Percentiles rank a stretch among this genome's conserved stretches.
Conservation (phyloP, 2,888 invertebrate genomes). For the Galerucella nymphaeae region DNA sequence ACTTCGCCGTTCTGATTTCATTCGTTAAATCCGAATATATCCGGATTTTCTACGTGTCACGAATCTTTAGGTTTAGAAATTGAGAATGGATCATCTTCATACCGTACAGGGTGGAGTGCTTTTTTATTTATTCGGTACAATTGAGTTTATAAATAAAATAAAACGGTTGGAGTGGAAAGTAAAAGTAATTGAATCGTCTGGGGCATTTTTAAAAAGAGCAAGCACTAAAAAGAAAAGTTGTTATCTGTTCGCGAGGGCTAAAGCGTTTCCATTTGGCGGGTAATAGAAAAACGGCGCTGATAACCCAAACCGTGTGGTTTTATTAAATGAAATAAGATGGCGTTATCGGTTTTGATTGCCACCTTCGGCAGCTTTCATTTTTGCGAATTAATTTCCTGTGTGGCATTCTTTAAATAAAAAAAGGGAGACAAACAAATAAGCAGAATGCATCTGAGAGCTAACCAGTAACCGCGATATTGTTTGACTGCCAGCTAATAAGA, state of each 20-base stretch:
- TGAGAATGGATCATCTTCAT: slow-evolving; percentile 6
- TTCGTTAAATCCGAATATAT: slow-evolving; percentile 13
- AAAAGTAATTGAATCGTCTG: slow-evolving; percentile 10
- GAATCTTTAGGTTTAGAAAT: slow-evolving; percentile 8
- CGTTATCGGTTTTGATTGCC: slow-evolving; percentile 63
- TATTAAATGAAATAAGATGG: slow-evolving; percentile 65
- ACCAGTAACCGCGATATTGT: slow-evolving; percentile 60
- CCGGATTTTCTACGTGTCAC: slow-evolving; percentile 16
- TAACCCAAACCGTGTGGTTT: slow-evolving; percentile 59
- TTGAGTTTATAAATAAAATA: background rate
- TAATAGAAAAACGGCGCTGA: slow-evolving; percentile 50
- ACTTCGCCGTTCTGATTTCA: slow-evolving; percentile 20
- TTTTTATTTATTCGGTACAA: background rate
- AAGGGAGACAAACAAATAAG: slow-evolving; percentile 60
- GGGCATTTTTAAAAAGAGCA: slow-evolving; percentile 11
- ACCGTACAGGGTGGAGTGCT: no score
- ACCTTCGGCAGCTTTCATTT: slow-evolving; percentile 65
- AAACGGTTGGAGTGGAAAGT: background rate
- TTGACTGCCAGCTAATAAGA: slow-evolving; percentile 63
- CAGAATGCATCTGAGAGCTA: slow-evolving; percentile 62
- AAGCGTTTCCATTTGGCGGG: slow-evolving; percentile 35
- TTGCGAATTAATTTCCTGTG: slow-evolving; percentile 68
- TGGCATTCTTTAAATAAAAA: slow-evolving; percentile 65
- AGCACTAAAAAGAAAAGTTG: slow-evolving; percentile 25
- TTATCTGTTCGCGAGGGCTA: slow-evolving; percentile 29